Evolutionary conservation across 2,113 vertebrate genomes (phyloP), one percentile per base, ranked within the genome.

Genomic region (Hemiscyllium ocellatum): DNA sequence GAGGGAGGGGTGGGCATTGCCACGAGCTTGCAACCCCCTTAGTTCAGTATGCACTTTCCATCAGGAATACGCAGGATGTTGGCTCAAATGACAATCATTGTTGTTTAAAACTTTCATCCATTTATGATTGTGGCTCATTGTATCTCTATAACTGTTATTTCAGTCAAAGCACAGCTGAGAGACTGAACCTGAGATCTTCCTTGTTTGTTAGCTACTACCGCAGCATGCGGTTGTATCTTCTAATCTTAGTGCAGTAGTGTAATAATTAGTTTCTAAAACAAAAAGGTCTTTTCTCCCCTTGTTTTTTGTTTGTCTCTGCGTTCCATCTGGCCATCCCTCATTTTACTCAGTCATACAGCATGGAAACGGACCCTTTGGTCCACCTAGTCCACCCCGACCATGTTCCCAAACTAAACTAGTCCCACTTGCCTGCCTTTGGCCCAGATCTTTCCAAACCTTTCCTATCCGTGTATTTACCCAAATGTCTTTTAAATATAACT

Each of bases 201-300:
- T 83, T 12, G 15, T 90, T 29, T 90, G 24, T 29, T 26, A 56
- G 2, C 29, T 12, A n/a, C 15, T 90, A 90, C 29, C 52, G 61
- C 87, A 33, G 3, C 52, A 90, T 52, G 56, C 29, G n/a, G 6
- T 29, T 90, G 29, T 17, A 90, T 33, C n/a, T 52, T 20, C 33
- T 56, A 19, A 19, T 66, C 29, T 86, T 66, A 66, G 37, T 86
- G 56, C 93, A 96, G 94, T 83, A 86, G 96, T 93, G 96, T 96
- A 95, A 95, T 95, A 95, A 76, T 96, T 56, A 12, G 56, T 56
- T 96, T 96, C 90, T 89, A 95, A 10, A 47, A 47, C 42, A 47
- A 65, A 22, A 61, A 37, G 4, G 15, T 65, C n/a, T 90, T 56
- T 90, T 15, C 61, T 8, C 52, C 22, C 4, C 50, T 19, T 17